Base-by-base conservation (phyloP, 2,888 invertebrate genomes). In the Alcis repandata region DNA sequence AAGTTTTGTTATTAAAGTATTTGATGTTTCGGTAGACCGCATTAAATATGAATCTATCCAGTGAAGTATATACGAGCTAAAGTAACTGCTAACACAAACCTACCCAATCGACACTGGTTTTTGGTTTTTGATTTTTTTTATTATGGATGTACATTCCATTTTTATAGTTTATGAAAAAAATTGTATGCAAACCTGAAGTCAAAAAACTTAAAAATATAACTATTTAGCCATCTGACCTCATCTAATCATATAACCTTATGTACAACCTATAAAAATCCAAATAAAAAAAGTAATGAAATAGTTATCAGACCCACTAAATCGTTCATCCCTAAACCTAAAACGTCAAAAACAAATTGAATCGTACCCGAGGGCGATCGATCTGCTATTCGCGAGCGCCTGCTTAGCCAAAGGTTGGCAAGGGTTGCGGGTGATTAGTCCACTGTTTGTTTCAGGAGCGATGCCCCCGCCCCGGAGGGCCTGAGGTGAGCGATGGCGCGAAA, bases 381-480 rank as follows among this genome's bases (percentile, higher is more conserved):
- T 38, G 49, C 60, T 62, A 54, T 59, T 58, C 57, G 63, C 63
- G 63, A 52, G 46, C 38, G 60, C 43, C 38, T 66, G 61, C 45
- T 68, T 64, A 56, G 48, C 56, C 33, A n/a, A n/a, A 48, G 79
- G 77, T 77, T 76, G 77, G 79, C 78, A 80, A 80, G 77, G 79
- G 83, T 87, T 85, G 83, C 86, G 84, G 87, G 80, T 81, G 82
- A 71, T 71, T 58, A 70, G 67, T 67, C 45, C 72, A 69, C 75
- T 78, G 81, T 89, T 91, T 91, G 90, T 91, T 92, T 69, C 88
- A 92, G 92, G 87, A 83, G 83, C 86, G 80, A 87, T 89, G 90
- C 87, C 84, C 87, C 76, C 77, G 19, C 70, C 74, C 75, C 75
- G 70, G 72, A 75, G 68, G 78, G 71, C 64, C 63, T 75, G 74